A percentile compares a stretch with the other conserved stretches of the same genome.
Evolutionary conservation across 2,113 vertebrate genomes (phyloP).

Genomic region (Benitochromis conjunctus): DNA sequence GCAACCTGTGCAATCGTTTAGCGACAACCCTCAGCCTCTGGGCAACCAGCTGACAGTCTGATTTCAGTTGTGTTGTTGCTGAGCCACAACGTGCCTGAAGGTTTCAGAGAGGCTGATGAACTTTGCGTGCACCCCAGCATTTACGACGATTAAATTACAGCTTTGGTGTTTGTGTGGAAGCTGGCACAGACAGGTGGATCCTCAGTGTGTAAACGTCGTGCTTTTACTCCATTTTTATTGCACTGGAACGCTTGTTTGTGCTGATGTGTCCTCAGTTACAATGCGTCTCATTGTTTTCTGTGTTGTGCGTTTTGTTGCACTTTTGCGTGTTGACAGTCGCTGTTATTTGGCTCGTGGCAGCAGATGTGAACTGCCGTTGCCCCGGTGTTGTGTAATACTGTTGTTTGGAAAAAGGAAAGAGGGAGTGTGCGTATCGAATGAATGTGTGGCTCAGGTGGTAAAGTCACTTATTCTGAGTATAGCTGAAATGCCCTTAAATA

Average conservation of each 20-base stretch:
- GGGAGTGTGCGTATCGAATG: background rate
- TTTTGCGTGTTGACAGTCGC: background rate
- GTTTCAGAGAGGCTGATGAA: background rate
- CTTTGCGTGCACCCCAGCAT: background rate
- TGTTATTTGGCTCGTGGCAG: conserved; percentile 3
- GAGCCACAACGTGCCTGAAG: background rate
- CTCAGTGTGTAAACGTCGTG: background rate
- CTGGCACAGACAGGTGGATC: background rate
- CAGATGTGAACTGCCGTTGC: conserved; percentile 4
- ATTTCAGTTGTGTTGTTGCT: background rate
- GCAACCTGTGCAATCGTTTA: background rate
- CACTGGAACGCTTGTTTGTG: background rate
- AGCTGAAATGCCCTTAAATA: background rate
- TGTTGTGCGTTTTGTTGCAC: background rate
- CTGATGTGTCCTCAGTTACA: background rate
- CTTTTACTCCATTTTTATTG: background rate
- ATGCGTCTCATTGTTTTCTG: fast-evolving
- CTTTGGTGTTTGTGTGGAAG: background rate
- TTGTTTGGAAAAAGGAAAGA: background rate
- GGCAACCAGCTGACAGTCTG: background rate
- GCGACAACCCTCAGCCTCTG: background rate
- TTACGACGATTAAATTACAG: background rate
- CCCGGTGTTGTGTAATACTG: background rate
- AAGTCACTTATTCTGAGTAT: background rate
- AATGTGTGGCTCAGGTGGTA: background rate